Base-by-base conservation (phyloP, 1,140 invertebrate genomes). In the Planococcus citri region DNA sequence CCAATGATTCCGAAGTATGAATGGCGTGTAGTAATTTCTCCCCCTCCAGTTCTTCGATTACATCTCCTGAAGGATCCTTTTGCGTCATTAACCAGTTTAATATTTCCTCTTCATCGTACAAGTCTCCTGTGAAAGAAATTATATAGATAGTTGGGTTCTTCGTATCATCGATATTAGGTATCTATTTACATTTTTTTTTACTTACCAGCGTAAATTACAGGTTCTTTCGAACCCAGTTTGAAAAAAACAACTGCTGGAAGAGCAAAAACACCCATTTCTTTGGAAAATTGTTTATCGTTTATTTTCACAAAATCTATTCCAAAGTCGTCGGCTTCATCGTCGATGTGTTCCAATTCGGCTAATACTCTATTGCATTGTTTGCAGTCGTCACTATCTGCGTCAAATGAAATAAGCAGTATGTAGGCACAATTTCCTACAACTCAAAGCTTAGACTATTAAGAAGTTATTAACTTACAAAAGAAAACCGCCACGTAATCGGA, bases 231-330 rank as follows among this genome's bases (percentile, higher is more conserved):
- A 1, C 88, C 88, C 75, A 89, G 82, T 77, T 92, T 91, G 77
- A 94, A 95, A 79, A 94, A 95, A 0, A 95, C 80, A 71, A 95
- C 88, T 0, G 89, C 91, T 1, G 94, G 94, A 60, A 95, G 79
- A 1, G 92, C 91, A 73, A 92, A 94, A 0, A 94, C 90, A 21
- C 91, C 91, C 73, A 85, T 88, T 71, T 93, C 87, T 77, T 93
- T 93, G 1, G 92, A 87, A 79, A 95, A 83, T 70, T 88, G 83
- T 73, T 88, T 88, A 75, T 95, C 93, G 72, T 94, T 90, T 72
- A 95, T 89, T 78, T 94, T 94, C 0, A 96, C 91, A 75, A 95
- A 95, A 75, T 95, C 91, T 68, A 95, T 95, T 41, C 92, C 92
- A 41, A 90, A 91, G n/a, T 86, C 83, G 77, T 94, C 92, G 0